These are phyloP conservation scores for Gymnoscopelus braueri DNA, from an alignment of 2,797 vertebrate species.

Conservation along the genomic window DNA sequence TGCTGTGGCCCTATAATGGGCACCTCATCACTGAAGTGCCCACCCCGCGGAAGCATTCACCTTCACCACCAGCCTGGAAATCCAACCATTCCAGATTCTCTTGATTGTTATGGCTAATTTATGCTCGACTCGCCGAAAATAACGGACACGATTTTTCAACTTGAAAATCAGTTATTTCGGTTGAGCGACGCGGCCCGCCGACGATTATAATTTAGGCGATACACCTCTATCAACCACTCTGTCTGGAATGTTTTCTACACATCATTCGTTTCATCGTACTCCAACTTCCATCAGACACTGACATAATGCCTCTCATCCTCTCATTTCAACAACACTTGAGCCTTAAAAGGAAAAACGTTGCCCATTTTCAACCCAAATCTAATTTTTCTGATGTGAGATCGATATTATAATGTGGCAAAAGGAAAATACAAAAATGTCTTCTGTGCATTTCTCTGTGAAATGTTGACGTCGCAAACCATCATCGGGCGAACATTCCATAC, in stretches of 20 bases:
- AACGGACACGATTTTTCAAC: too few relatives aligned
- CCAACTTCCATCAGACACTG: constrained; percentile 23
- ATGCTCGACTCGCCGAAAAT: too few relatives aligned
- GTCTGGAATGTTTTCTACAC: constrained; percentile 66
- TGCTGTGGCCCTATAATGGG: background rate
- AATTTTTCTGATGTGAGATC: too few relatives aligned
- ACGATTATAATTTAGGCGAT: background rate
- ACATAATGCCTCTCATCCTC: constrained; percentile 20
- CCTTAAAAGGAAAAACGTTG: constrained; percentile 24
- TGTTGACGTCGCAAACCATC: too few relatives aligned
- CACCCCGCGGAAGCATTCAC: constrained; percentile 16
- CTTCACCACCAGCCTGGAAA: background rate
- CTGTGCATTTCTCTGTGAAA: too few relatives aligned
- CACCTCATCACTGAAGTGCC: background rate
- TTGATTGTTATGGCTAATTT: too few relatives aligned
- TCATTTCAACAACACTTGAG: constrained; percentile 41
- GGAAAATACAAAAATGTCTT: too few relatives aligned
- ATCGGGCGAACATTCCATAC: too few relatives aligned
- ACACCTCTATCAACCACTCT: constrained; percentile 26
- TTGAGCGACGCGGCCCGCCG: background rate
- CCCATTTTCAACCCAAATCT: too few relatives aligned
- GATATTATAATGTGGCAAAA: too few relatives aligned
- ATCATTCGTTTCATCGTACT: constrained; percentile 23
- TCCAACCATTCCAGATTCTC: too few relatives aligned
- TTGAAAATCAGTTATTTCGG: background rate